A percentile compares a stretch with the other conserved stretches of the same genome.
Conservation (phyloP, 2,113 vertebrate genomes). For the Illadopsis cleaveri region DNA sequence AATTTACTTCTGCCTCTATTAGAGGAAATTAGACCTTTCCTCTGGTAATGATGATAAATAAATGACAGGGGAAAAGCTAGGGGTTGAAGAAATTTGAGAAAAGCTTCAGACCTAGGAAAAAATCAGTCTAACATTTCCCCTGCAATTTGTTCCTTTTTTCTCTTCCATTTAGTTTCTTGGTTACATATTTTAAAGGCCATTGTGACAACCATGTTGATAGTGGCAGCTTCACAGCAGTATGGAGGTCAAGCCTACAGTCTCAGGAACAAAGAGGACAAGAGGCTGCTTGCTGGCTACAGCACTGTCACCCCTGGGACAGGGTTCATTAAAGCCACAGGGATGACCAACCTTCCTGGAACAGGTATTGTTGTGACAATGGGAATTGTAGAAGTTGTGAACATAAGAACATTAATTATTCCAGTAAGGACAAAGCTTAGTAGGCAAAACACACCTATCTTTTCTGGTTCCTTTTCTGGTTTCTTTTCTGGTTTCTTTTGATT, state of each 20-base stretch:
- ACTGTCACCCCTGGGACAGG: neutral
- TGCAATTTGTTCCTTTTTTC: neutral
- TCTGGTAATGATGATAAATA: neutral
- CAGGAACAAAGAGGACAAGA: neutral
- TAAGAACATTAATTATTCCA: neutral
- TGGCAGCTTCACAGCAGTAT: neutral
- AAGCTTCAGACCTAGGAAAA: neutral
- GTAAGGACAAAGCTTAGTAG: neutral
- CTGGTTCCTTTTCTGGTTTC: neutral
- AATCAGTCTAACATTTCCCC: neutral
- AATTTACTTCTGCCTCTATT: neutral
- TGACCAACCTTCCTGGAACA: neutral
- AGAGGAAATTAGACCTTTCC: neutral
- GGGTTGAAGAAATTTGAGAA: neutral
- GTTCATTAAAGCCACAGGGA: neutral
- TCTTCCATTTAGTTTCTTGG: neutral
- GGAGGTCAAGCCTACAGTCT: neutral
- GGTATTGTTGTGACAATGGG: neutral
- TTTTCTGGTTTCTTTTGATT: neutral
- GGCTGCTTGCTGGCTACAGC: neutral
- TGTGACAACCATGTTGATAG: neutral
- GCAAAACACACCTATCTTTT: neutral
- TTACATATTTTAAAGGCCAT: neutral
- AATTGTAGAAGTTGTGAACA: neutral
- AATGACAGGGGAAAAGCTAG: neutral